Evolutionary conservation across 2,888 invertebrate species (phyloP).

Genomic region (Frankliniella fusca): DNA sequence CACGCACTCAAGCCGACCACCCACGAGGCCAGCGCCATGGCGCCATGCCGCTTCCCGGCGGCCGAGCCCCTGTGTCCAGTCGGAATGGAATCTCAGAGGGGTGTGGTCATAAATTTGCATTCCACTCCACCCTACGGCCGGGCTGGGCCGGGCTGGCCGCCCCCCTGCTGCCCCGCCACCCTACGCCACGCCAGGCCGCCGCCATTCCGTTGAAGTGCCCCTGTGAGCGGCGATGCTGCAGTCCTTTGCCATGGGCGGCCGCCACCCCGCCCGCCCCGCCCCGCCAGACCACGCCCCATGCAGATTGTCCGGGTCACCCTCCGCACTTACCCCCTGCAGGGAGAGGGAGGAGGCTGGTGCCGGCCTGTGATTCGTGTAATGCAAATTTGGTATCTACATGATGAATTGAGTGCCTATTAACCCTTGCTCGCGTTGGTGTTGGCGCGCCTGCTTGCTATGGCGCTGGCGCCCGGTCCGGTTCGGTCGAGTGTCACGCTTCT

Average conservation of each 20-base stretch:
- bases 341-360: background rate
- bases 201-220: background rate
- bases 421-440: background rate
- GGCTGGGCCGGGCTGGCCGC: background rate
- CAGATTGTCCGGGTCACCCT: background rate
- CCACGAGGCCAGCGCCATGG: background rate
- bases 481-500: background rate
- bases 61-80: background rate
- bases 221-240: background rate
- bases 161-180: background rate
- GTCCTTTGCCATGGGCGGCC: background rate
- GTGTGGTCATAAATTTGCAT: constrained; percentile 25
- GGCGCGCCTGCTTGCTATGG: background rate
- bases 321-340: background rate
- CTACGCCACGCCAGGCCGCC: background rate
- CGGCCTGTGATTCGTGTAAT: constrained; percentile 7
- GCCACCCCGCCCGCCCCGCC: background rate
- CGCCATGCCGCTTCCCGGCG: background rate
- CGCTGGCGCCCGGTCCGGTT: background rate
- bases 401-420: constrained; percentile 25
- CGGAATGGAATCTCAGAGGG: background rate
- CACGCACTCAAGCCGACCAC: background rate
- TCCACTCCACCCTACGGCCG: background rate
- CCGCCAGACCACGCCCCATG: background rate
- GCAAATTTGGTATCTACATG: constrained; percentile 11